Conservation (phyloP, 2,797 vertebrate genomes). For the Moxostoma hubbsi region DNA sequence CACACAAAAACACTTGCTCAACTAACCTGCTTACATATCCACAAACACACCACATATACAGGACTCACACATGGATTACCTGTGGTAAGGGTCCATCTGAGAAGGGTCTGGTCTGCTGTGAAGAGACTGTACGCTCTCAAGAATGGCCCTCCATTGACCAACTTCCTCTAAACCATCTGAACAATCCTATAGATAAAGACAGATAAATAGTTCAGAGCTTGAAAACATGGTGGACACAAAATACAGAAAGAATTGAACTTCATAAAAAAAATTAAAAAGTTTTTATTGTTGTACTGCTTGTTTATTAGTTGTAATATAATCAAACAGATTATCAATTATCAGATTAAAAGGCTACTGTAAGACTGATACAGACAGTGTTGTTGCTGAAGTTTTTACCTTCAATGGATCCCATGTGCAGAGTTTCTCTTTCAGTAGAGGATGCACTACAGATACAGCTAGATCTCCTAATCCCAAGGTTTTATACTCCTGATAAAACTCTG, state of each 20-base stretch:
- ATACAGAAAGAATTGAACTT: not conserved
- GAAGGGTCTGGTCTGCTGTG: conserved; percentile 84
- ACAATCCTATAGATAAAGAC: conserved; percentile 81
- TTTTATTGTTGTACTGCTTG: too few relatives aligned
- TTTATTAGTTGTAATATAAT: too few relatives aligned
- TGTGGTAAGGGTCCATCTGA: conserved; percentile 94
- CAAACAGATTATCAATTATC: too few relatives aligned
- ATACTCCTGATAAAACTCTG: conserved; percentile 95
- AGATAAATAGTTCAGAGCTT: conserved; percentile 1
- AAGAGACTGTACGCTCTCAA: conserved; percentile 88
- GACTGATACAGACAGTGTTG: not conserved
- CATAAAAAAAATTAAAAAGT: not conserved
- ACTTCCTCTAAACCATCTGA: conserved; percentile 88
- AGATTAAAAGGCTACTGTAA: too few relatives aligned
- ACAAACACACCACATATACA: not conserved
- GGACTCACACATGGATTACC: conserved; percentile 71
- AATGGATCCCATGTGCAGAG: conserved; percentile 93
- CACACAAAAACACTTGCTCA: conserved; percentile 15
- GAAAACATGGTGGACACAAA: not conserved
- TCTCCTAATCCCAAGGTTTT: conserved; percentile 89
- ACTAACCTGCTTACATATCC: not conserved
- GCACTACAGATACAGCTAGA: conserved; percentile 90
- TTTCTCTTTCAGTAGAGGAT: conserved; percentile 90
- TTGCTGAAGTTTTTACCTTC: conserved; percentile 75
- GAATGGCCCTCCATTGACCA: conserved; percentile 90